Conservation (phyloP, 2,888 invertebrate species). For the Plebejus melissa region DNA sequence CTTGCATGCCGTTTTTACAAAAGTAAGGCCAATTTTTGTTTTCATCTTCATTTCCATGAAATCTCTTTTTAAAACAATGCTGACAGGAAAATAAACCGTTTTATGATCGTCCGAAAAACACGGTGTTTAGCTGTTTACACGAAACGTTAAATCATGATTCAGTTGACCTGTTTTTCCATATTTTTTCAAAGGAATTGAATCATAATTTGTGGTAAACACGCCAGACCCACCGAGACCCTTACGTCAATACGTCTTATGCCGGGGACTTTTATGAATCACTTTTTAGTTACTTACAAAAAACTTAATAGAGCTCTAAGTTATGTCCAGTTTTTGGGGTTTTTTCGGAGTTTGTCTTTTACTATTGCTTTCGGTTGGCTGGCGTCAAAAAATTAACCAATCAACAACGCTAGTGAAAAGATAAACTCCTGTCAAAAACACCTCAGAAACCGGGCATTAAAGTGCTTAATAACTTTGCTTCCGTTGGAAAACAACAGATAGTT, state of each 20-base stretch:
- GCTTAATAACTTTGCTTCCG: no score
- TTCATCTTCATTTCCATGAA: background rate
- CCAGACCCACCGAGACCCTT: background rate
- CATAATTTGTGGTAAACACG: conserved; percentile 1
- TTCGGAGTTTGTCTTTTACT: no score
- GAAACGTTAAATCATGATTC: background rate
- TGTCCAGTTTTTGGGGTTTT: no score
- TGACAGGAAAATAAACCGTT: conserved; percentile 2
- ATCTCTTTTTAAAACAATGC: background rate
- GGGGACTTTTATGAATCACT: background rate
- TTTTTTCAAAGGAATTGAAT: conserved; percentile 12
- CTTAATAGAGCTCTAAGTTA: no score
- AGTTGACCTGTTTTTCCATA: conserved; percentile 5
- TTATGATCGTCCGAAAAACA: background rate
- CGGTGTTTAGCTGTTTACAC: background rate
- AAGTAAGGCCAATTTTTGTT: background rate
- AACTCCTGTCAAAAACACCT: no score
- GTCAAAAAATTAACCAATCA: no score
- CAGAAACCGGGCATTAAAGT: no score
- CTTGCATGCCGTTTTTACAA: background rate
- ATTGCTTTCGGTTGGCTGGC: no score
- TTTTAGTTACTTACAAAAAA: background rate
- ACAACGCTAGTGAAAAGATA: no score
- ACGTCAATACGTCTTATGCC: background rate
- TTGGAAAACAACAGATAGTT: no score